Evolutionary conservation across 53 echinoderm and acorn worm genomes (phyloP).

Genomic region (Temnopleurus reevesii): DNA sequence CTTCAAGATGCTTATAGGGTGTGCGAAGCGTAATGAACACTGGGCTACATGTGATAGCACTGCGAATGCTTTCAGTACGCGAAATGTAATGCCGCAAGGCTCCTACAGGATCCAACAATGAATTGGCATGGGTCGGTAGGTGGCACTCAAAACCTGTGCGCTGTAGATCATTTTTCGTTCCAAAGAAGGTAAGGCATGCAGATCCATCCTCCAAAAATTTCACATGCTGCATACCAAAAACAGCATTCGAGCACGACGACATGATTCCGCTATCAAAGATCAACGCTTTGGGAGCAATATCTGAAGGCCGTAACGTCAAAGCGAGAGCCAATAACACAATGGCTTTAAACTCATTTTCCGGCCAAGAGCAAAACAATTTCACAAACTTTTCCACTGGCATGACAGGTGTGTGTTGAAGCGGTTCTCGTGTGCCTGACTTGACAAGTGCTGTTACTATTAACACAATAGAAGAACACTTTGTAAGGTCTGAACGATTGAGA

Average conservation of each 20-base stretch:
- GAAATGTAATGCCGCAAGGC: conserved; percentile 36
- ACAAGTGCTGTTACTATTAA: conserved; percentile 32
- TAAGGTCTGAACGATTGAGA: background rate
- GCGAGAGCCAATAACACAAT: conserved; percentile 37
- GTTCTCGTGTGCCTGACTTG: conserved; percentile 54
- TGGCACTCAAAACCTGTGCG: conserved; percentile 46
- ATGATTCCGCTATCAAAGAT: background rate
- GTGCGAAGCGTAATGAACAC: conserved; percentile 35
- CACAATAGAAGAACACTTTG: background rate
- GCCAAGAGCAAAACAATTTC: conserved; percentile 19
- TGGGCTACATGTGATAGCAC: background rate
- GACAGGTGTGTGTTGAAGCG: conserved; percentile 26
- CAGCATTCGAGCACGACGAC: background rate
- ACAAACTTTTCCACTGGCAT: conserved; percentile 45
- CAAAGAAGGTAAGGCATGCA: conserved; percentile 31
- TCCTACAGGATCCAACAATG: conserved; percentile 49
- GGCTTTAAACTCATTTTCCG: too few relatives aligned
- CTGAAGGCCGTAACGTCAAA: conserved; percentile 63
- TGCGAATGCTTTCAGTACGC: conserved; percentile 1
- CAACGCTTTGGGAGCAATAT: conserved; percentile 59
- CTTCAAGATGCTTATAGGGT: background rate
- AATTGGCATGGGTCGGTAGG: conserved; percentile 7
- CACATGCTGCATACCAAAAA: conserved; percentile 44
- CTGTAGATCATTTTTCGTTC: conserved; percentile 60
- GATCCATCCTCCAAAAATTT: conserved; percentile 27